phyloP scores from a whole-genome alignment of 92 coral and sea anemone species.

The Parazoanthus darwini region DNA sequence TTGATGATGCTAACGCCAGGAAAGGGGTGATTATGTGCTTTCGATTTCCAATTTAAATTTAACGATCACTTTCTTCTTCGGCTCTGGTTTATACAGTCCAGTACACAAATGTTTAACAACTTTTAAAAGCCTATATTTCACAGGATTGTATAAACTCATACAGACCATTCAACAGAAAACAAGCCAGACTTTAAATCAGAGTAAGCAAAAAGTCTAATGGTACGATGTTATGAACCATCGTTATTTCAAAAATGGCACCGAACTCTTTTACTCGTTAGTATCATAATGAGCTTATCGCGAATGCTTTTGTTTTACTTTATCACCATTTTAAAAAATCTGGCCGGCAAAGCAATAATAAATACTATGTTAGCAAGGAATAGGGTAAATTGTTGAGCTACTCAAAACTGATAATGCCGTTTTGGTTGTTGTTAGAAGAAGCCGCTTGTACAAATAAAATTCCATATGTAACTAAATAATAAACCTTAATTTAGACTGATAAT shows the following conservation, averaged over 20 bases:
- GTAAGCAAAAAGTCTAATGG: too few species aligned
- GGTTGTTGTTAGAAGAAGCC: not conserved
- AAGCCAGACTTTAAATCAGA: too few species aligned
- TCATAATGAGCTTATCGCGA: not conserved
- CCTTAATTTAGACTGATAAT: too few species aligned
- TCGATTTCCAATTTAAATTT: too few species aligned
- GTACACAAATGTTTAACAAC: not conserved
- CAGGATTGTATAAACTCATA: not conserved
- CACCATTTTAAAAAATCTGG: not conserved
- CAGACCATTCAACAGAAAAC: not conserved
- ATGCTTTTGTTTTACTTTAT: not conserved
- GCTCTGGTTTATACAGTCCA: not conserved
- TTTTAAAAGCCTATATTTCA: not conserved
- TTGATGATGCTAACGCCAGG: too few species aligned
- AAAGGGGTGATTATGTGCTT: too few species aligned
- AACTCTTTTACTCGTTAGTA: too few species aligned
- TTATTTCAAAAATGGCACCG: too few species aligned
- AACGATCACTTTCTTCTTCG: not conserved
- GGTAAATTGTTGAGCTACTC: not conserved
- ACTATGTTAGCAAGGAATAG: too few species aligned
- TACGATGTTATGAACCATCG: too few species aligned
- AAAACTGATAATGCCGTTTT: not conserved
- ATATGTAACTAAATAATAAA: too few species aligned
- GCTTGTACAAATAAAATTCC: too few species aligned
- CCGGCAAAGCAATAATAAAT: not conserved